phyloP scores from a whole-genome alignment of 2,888 invertebrate genomes.

The Dynastes hyllus region DNA sequence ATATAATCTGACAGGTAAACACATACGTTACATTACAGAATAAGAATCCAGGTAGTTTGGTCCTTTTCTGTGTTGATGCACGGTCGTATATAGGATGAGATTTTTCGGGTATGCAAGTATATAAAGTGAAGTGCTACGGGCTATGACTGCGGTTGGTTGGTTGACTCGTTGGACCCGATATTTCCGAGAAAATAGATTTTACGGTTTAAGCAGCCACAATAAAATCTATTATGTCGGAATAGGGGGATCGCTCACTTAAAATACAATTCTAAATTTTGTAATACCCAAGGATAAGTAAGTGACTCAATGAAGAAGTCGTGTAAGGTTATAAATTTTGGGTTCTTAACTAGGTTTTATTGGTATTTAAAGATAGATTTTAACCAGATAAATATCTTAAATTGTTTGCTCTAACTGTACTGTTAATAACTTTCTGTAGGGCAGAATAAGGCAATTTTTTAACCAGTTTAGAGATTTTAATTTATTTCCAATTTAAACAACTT shows the following conservation, averaged over 20 bases:
- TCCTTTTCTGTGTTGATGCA: no score
- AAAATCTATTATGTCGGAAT: constrained; percentile 11
- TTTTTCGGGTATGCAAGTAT: not conserved
- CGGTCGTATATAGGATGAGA: no score
- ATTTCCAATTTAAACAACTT: no score
- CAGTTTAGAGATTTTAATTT: no score
- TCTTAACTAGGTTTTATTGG: no score
- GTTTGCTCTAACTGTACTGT: no score
- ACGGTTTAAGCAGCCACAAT: constrained; percentile 19
- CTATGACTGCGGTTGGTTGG: not conserved
- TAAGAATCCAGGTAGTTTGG: constrained; percentile 37
- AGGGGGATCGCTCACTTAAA: not conserved
- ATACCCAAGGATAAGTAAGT: not conserved
- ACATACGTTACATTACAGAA: constrained; percentile 36
- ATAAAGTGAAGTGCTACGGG: not conserved
- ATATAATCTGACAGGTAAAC: constrained; percentile 48
- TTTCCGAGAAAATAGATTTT: constrained; percentile 16
- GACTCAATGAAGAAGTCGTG: no score
- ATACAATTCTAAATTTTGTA: constrained; percentile 10
- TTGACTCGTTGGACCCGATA: not conserved
- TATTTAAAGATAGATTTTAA: no score
- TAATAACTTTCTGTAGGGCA: no score
- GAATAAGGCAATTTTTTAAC: no score
- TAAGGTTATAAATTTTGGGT: no score
- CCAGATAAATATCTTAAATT: no score